phyloP scores from a whole-genome alignment of 2,797 vertebrate species.

The Acanthurus leucopareius region DNA sequence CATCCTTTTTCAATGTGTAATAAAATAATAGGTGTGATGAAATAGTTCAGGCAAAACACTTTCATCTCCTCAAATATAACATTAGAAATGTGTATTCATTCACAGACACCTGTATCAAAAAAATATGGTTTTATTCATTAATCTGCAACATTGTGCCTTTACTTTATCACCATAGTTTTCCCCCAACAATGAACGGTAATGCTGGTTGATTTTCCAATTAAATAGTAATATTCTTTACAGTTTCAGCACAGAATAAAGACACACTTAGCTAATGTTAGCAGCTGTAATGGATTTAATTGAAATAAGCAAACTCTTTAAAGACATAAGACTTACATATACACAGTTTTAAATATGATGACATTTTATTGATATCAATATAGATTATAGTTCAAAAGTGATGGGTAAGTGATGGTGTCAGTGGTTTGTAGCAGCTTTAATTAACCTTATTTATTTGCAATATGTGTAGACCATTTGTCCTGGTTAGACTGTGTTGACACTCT shows the following conservation, averaged over 20 bases:
- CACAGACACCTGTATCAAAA: conserved; percentile 38
- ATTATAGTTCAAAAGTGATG: conserved; percentile 18
- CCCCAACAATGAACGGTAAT: background rate
- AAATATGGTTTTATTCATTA: conserved; percentile 61
- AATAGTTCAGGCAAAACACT: background rate
- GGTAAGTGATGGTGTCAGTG: background rate
- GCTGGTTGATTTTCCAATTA: background rate
- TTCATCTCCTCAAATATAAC: background rate
- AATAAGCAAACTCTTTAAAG: conserved; percentile 29
- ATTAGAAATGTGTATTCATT: background rate
- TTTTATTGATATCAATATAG: conserved; percentile 13
- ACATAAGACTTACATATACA: conserved; percentile 8
- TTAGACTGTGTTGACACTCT: conserved; percentile 12
- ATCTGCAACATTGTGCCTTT: conserved; percentile 21
- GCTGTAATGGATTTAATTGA: conserved; percentile 46
- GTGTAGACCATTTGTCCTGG: conserved; percentile 7
- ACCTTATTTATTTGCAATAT: conserved; percentile 11
- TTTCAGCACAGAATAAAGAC: conserved; percentile 18
- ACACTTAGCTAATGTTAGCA: conserved; percentile 18
- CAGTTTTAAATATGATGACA: conserved; percentile 29
- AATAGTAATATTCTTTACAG: background rate
- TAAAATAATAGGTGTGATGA: background rate
- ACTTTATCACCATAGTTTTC: background rate
- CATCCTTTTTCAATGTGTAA: background rate
- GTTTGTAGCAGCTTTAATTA: conserved; percentile 29